A percentile compares a stretch with the other conserved stretches of the same genome.
Conservation (phyloP, 2,113 vertebrate genomes). For the Egretta garzetta region DNA sequence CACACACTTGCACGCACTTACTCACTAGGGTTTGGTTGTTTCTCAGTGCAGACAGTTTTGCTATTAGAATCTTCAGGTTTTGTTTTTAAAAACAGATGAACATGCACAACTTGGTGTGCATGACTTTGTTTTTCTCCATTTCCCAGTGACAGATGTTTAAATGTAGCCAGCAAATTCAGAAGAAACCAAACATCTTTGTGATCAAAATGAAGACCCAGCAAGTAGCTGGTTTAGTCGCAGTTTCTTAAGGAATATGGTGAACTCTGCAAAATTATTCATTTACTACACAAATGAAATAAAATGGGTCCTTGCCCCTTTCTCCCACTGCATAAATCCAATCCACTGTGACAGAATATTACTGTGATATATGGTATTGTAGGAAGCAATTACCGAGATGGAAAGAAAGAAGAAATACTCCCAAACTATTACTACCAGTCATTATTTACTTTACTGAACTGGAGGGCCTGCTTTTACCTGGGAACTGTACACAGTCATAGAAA, state of each 20-base stretch:
- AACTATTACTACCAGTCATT: not conserved
- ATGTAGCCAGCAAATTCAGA: not conserved
- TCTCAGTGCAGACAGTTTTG: not conserved
- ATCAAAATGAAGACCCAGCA: not conserved
- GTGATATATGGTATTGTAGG: not conserved
- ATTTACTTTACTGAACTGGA: not conserved
- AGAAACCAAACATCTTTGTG: not conserved
- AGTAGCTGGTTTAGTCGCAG: not conserved
- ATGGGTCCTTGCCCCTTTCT: not conserved
- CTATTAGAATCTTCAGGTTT: not conserved
- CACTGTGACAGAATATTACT: not conserved
- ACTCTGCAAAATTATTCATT: not conserved
- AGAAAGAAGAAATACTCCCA: not conserved
- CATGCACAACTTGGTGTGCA: not conserved
- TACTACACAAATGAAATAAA: conserved; percentile 2
- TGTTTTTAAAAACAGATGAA: not conserved
- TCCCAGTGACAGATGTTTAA: not conserved
- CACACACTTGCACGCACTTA: not conserved
- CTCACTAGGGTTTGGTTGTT: not conserved
- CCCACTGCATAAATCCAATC: not conserved
- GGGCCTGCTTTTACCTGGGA: not conserved
- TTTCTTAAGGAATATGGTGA: not conserved
- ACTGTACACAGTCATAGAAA: not conserved
- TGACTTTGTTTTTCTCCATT: not conserved
- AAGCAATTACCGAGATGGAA: not conserved